Percentiles rank a stretch among this genome's conserved stretches.
Evolutionary conservation across 1,140 invertebrate species (phyloP).

Genomic region (Brachionus rubens): DNA sequence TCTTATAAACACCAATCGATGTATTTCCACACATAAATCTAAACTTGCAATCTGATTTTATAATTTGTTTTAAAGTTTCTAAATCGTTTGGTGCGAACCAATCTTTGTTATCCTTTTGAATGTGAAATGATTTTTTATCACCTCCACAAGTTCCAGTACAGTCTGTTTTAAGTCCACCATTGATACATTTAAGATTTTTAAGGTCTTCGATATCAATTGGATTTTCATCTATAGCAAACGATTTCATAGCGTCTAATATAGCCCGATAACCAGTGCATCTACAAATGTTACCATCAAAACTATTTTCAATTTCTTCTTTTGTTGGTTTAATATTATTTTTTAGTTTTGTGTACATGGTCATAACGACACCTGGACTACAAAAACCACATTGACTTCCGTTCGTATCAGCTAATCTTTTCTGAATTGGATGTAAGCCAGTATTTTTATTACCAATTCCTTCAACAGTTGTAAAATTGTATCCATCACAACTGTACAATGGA

Average conservation of each 20-base stretch:
- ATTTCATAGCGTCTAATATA: slow-evolving; percentile 54
- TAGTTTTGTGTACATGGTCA: slow-evolving; percentile 55
- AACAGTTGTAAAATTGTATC: slow-evolving; percentile 73
- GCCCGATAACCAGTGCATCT: slow-evolving; percentile 60
- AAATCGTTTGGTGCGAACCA: neutral
- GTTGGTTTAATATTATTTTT: slow-evolving; percentile 51
- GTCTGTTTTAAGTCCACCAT: neutral
- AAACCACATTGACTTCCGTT: slow-evolving; percentile 60
- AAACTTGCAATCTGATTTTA: neutral
- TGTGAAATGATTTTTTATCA: neutral
- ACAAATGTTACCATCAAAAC: slow-evolving; percentile 56
- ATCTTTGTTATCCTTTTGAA: neutral
- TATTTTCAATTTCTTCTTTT: slow-evolving; percentile 53
- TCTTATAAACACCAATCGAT: slow-evolving; percentile 35
- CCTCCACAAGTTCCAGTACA: neutral
- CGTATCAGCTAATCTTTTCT: slow-evolving; percentile 56
- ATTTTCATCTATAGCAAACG: slow-evolving; percentile 4
- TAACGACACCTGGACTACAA: slow-evolving; percentile 60
- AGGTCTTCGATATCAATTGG: slow-evolving; percentile 44
- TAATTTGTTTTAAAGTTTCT: neutral
- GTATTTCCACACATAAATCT: slow-evolving; percentile 37
- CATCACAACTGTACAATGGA: slow-evolving; percentile 69
- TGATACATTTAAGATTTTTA: slow-evolving; percentile 3
- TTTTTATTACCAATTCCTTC: slow-evolving; percentile 62
- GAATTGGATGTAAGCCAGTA: slow-evolving; percentile 48